These are phyloP conservation scores for Macrotrachela quadricornifera DNA, from an alignment of 1,140 invertebrate species.

Conservation along the genomic window DNA sequence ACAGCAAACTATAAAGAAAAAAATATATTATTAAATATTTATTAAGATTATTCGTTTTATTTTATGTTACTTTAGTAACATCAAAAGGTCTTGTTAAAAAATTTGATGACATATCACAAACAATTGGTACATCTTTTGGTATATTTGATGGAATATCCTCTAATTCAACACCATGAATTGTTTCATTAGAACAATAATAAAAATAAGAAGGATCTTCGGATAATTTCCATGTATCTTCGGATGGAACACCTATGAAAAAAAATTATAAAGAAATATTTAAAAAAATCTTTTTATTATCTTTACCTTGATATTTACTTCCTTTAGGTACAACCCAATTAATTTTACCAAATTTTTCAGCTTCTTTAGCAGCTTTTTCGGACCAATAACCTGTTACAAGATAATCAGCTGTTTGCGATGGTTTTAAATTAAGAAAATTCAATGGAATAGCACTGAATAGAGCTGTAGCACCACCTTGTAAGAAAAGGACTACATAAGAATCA, in stretches of 20 bases:
- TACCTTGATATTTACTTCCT: conserved; percentile 47
- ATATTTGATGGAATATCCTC: conserved; percentile 56
- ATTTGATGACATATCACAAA: conserved; percentile 42
- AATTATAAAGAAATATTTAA: conserved; percentile 3
- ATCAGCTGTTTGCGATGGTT: conserved; percentile 24
- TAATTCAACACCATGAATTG: conserved; percentile 84
- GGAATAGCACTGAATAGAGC: conserved; percentile 78
- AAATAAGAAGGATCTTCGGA: conserved; percentile 63
- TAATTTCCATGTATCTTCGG: conserved; percentile 47
- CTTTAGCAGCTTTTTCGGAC: conserved; percentile 81
- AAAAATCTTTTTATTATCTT: conserved; percentile 14
- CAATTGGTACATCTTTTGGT: conserved; percentile 30
- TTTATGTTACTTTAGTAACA: too few relatives aligned
- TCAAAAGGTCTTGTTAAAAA: too few relatives aligned
- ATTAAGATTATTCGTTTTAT: too few relatives aligned
- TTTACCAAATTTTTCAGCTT: conserved; percentile 75
- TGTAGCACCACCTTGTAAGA: conserved; percentile 80
- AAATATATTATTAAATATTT: conserved; percentile 69
- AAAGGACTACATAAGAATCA: conserved; percentile 71
- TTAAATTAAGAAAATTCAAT: conserved; percentile 55
- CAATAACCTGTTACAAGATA: conserved; percentile 51
- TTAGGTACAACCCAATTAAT: conserved; percentile 71
- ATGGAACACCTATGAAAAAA: conserved; percentile 30
- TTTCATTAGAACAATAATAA: conserved; percentile 92
- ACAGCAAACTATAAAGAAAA: conserved; percentile 80